Evolutionary conservation across 2,888 invertebrate species (phyloP).

Genomic region (Scaptomyza tumidula): DNA sequence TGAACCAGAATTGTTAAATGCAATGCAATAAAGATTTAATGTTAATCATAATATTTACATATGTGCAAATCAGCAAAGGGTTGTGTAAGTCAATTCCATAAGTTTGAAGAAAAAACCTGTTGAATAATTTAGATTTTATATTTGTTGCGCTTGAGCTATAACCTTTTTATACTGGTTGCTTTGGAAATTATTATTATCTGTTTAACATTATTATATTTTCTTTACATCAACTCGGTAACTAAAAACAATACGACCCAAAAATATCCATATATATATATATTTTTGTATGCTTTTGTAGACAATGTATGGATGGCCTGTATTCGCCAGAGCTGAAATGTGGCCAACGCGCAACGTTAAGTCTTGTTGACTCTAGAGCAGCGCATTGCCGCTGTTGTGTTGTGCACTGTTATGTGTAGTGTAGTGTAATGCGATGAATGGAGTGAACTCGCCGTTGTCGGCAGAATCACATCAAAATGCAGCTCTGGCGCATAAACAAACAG

Average conservation of each 20-base stretch:
- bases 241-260: too few species aligned
- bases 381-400: slow-evolving; percentile 16
- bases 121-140: slow-evolving; percentile 9
- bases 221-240: too few species aligned
- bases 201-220: not conserved
- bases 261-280: too few species aligned
- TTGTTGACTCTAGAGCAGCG: not conserved
- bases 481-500: slow-evolving; percentile 72
- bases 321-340: not conserved
- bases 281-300: not conserved
- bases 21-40: slow-evolving; percentile 37
- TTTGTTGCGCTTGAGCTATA: too few species aligned
- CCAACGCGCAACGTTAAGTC: not conserved
- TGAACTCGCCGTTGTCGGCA: slow-evolving; percentile 42
- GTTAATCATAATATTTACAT: slow-evolving; percentile 27
- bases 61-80: slow-evolving; percentile 3
- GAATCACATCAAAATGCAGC: slow-evolving; percentile 70
- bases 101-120: slow-evolving; percentile 10
- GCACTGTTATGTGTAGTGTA: slow-evolving; percentile 34
- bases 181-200: not conserved
- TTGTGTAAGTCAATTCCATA: slow-evolving; percentile 2
- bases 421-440: slow-evolving; percentile 56
- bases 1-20: slow-evolving; percentile 47
- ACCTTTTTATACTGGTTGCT: not conserved
- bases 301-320: not conserved